Conservation (phyloP, 2,113 vertebrate species). For the Dermatemys mawii region DNA sequence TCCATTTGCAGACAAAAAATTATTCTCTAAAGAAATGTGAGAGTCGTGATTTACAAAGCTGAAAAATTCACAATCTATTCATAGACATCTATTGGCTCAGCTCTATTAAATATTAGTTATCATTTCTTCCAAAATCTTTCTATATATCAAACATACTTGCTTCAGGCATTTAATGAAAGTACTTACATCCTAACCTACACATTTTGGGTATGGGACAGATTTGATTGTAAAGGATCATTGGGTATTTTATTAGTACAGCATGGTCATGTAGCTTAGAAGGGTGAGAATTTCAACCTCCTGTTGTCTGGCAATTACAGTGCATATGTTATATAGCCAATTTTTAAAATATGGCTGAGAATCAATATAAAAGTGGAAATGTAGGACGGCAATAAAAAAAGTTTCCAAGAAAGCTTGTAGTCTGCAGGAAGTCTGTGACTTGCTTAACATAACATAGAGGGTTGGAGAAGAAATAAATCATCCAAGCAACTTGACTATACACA, state of each 20-base stretch:
- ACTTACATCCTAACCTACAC: not conserved
- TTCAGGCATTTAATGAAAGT: not conserved
- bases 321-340: not conserved
- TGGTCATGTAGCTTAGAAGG: not conserved
- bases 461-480: constrained; percentile 59
- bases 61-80: not conserved
- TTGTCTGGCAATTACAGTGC: not conserved
- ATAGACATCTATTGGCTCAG: not conserved
- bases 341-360: constrained; percentile 21
- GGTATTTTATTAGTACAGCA: not conserved
- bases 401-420: constrained; percentile 16
- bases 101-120: not conserved
- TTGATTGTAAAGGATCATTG: not conserved
- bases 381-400: constrained; percentile 1
- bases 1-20: not conserved
- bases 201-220: not conserved
- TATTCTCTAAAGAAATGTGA: not conserved
- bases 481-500: constrained; percentile 35
- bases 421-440: constrained; percentile 21
- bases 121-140: not conserved
- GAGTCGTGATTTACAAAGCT: not conserved
- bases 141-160: not conserved
- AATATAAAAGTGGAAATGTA: not conserved
- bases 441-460: not conserved
- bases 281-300: not conserved